Evolutionary conservation across 2,797 vertebrate genomes (phyloP), one percentile per base, ranked within the genome.

Genomic region (Ptychadena robeensis): DNA sequence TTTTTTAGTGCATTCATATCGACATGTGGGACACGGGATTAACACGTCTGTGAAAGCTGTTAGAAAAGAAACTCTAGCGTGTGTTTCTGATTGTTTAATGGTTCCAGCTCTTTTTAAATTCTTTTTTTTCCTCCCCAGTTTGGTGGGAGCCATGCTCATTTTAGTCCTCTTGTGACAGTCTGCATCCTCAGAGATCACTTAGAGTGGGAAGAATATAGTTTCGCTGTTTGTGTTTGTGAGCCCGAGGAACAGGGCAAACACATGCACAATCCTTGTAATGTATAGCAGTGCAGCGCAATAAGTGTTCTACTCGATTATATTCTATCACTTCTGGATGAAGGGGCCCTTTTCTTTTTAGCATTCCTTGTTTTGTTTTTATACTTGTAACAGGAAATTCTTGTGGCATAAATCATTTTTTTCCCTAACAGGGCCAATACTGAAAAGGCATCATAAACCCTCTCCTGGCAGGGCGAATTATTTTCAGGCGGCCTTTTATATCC

Each of bases 401-500:
- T 75, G 86, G 82, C 80, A 77, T 91, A 92, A 93, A 91, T 90
- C 86, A 86, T 85, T 74, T 85, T 74, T 85, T 83, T 90, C 90
- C 87, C 86, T 85, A 84, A 77, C 87, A 88, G 68, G 90, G 73
- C 80, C 89, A 87, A 72, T 85, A 69, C 37, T 88, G 86, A 87
- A 90, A 86, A 89, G 81, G 73, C 87, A 89, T 87, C 91, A 87
- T 92, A 90, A 93, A 88, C 84, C 85, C 89, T 91, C 85, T 87
- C 87, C 74, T 38, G 61, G 85, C 80, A 87, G 78, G 86, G 40
- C 66, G 79, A 90, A 91, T 90, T 85, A 89, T 89, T 93, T 92
- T 86, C 88, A 90, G 88, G 78, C 80, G 86, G 85, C 71, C 53
- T 89, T 91, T 91, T 88, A 89, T 83, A 88, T 90, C 89, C 87